Base-by-base conservation (phyloP, 2,113 vertebrate species). In the Sakesphorus luctuosus region DNA sequence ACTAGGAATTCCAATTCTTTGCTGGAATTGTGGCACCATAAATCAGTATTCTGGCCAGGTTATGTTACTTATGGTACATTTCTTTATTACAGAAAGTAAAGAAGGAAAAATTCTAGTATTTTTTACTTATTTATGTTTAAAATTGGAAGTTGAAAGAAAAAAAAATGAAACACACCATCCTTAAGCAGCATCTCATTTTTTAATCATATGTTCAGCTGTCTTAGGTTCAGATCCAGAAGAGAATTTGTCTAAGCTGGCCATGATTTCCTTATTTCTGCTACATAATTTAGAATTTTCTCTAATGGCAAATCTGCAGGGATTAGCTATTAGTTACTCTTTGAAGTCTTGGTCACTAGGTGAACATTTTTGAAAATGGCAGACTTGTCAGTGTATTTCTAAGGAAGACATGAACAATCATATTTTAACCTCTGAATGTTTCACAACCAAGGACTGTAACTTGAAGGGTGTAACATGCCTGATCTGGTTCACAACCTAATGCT, bases 1-100 rank as follows among this genome's bases (percentile, higher is more conserved):
- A 49, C 83, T 49, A 84, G 87, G 72, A 93, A 94, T 86, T 46
- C 86, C 65, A 55, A 10, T 65, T 95, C n/a, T 89, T 96, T 78
- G 38, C 76, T 89, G 73, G 61, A 96, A 84, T 84, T 81, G 46
- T 94, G 78, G 94, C 76, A 82, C 33, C 12, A 11, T 31, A 78
- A 72, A 89, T 92, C 40, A 56, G 56, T 67, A 89, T 87, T 31
- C 36, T 72, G 49, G 65, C 50, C 66, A 69, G 7, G 31, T 87
- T 89, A 23, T 69, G 74, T 77, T 86, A 56, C 52, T 94, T 75
- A 36, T 4, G 8, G 14, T 75, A 29, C 12, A 5, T 53, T 82
- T 62, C 53, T 84, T 83, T 25, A 43, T 10, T 28, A 19, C 8
- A 44, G 44, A 65, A 74, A 84, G 17, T 8, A 9, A 75, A 81